Base-by-base conservation (phyloP, 2,797 vertebrate species). In the Serranus cabrilla region DNA sequence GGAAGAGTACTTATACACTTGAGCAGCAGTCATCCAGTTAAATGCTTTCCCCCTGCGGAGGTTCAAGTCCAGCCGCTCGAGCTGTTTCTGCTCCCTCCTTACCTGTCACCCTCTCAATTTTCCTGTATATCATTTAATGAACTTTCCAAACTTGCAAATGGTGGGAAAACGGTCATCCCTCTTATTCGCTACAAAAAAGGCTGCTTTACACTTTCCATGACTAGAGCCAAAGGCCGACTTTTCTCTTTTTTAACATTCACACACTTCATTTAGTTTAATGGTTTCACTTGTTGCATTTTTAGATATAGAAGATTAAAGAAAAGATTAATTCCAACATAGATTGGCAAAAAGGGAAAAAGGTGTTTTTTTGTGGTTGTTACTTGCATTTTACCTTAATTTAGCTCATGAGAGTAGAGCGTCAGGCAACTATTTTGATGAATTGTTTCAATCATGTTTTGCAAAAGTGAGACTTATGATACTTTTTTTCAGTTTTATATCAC, bases 61-160 rank as follows among this genome's bases (percentile, higher is more conserved):
- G 64, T 75, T 86, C 62, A 74, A 71, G 85, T 79, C 82, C 52
- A 52, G 55, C 74, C 72, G 67, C 71, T 74, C 10, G 13, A 77
- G 57, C 71, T 2, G 80, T 56, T 71, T 61, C 54, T 61, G 71
- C 78, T 85, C 76, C 81, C 78, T 72, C 73, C 50, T 79, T 73
- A 76, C 74, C 70, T 18, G 65, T 78, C 88, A 86, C 89, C 71
- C 45, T 88, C 91, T 89, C 82, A 77, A 2, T 66, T 90, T 89
- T 59, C 75, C 67, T 74, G 37, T 46, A 67, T 67, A 80, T 80
- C 67, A 78, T 63, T 63, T 85, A 82, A 90, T 89, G 81, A 87
- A 80, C 75, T 88, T 92, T 87, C 85, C 83, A 88, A 84, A 87
- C 71, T 64, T 63, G 55, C 54, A 78, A 86, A 70, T 57, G 63